Evolutionary conservation across 1,140 invertebrate genomes (phyloP).

Genomic region (Helicoverpa zea): DNA sequence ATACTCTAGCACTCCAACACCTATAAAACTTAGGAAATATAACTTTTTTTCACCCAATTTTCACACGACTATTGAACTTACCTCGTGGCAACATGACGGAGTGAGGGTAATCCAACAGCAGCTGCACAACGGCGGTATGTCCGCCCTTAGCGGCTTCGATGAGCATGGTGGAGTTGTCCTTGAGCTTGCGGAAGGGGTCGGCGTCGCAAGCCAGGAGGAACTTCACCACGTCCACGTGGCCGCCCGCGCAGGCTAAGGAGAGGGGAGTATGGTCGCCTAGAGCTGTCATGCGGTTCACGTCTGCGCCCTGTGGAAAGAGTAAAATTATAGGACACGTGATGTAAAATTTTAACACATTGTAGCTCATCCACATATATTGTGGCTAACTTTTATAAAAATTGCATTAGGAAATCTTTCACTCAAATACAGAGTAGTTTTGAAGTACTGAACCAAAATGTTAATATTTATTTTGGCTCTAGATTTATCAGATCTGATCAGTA

Average conservation of each 20-base stretch:
- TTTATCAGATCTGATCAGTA: too few relatives aligned
- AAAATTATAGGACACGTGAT: neutral
- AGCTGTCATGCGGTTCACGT: slow-evolving; percentile 97
- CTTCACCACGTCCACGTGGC: slow-evolving; percentile 97
- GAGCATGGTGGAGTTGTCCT: slow-evolving; percentile 99
- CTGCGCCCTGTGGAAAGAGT: slow-evolving; percentile 89
- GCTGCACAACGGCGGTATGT: slow-evolving; percentile 97
- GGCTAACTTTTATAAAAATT: too few relatives aligned
- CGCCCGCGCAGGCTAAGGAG: slow-evolving; percentile 98
- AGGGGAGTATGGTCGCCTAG: slow-evolving; percentile 99
- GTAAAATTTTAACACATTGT: too few relatives aligned
- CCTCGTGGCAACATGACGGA: slow-evolving; percentile 90
- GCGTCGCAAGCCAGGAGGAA: slow-evolving; percentile 95
- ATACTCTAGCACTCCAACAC: too few relatives aligned
- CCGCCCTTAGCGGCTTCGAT: slow-evolving; percentile 99
- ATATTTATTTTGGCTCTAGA: too few relatives aligned
- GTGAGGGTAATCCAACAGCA: slow-evolving; percentile 97
- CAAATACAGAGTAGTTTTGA: too few relatives aligned
- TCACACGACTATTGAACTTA: slow-evolving; percentile 39
- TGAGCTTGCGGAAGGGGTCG: slow-evolving; percentile 98
- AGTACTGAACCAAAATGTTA: too few relatives aligned
- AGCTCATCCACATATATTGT: too few relatives aligned
- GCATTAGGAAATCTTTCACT: too few relatives aligned
- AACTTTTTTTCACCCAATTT: too few relatives aligned
- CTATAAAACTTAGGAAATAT: neutral